Evolutionary conservation across 2,113 vertebrate species (phyloP).

Genomic region (Numenius arquata): DNA sequence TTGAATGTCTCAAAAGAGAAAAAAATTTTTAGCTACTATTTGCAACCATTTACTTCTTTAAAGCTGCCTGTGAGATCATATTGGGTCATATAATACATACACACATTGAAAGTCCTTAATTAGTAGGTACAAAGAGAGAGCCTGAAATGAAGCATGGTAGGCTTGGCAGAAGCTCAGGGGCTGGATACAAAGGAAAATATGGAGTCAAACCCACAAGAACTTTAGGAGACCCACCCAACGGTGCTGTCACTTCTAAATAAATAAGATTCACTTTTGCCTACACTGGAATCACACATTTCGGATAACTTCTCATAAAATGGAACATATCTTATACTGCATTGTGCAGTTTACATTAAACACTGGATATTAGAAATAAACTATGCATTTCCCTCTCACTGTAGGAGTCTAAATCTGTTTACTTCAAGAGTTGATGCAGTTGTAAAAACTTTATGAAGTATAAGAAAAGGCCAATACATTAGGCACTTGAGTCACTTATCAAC

Average conservation of each 20-base stretch:
- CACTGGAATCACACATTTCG: slow-evolving; percentile 53
- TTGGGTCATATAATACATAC: neutral
- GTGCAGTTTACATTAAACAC: neutral
- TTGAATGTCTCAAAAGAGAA: neutral
- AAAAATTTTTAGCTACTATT: neutral
- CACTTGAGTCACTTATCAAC: neutral
- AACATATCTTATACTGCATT: neutral
- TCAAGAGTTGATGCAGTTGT: neutral
- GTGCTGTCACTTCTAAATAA: slow-evolving; percentile 68
- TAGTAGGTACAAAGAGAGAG: slow-evolving; percentile 57
- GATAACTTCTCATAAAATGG: neutral
- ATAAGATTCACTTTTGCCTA: slow-evolving; percentile 15
- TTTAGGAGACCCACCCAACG: slow-evolving; percentile 71
- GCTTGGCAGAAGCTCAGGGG: slow-evolving; percentile 64
- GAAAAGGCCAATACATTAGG: neutral
- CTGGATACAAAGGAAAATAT: slow-evolving; percentile 66
- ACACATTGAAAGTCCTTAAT: slow-evolving; percentile 56
- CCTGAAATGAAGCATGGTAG: slow-evolving; percentile 40
- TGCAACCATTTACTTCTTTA: neutral
- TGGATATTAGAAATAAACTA: neutral
- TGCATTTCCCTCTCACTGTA: neutral
- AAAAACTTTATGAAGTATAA: neutral
- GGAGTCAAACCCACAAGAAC: slow-evolving; percentile 74
- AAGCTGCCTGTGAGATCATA: neutral
- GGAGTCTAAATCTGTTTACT: neutral